Conservation (phyloP, 1,140 invertebrate species). For the Campoletis sonorensis region DNA sequence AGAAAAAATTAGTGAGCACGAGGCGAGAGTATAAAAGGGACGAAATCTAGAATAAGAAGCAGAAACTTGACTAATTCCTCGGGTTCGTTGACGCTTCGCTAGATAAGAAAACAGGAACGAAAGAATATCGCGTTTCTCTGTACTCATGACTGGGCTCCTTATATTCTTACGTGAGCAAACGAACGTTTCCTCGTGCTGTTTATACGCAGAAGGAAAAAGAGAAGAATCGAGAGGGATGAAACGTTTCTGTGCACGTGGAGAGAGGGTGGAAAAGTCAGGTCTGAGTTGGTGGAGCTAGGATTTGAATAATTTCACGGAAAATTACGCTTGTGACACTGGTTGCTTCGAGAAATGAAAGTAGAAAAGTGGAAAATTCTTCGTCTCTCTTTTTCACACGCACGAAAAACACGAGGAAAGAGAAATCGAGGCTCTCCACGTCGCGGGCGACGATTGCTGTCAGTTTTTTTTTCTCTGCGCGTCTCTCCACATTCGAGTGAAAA, state of each 20-base stretch:
- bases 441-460: background rate
- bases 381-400: background rate
- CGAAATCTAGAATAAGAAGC: background rate
- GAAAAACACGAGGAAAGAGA: background rate
- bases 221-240: slow-evolving; percentile 38
- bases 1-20: background rate
- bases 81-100: slow-evolving; percentile 15
- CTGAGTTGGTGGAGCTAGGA: slow-evolving; percentile 39
- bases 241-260: slow-evolving; percentile 34
- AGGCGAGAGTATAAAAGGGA: background rate
- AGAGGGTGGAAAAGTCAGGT: slow-evolving; percentile 46
- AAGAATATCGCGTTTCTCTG: background rate
- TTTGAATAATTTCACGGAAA: slow-evolving; percentile 66
- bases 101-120: slow-evolving; percentile 34
- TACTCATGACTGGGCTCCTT: background rate
- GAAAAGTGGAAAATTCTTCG: background rate
- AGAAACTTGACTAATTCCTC: slow-evolving; percentile 18
- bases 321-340: slow-evolving; percentile 63
- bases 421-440: background rate
- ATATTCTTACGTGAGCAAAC: slow-evolving; percentile 18
- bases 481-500: background rate
- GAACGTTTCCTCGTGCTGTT: background rate
- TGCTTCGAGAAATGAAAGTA: slow-evolving; percentile 50
- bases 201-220: background rate
- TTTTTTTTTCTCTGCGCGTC: background rate